Evolutionary conservation across 2,113 vertebrate genomes (phyloP), one percentile per base, ranked within the genome.

Genomic region (Quiscalus mexicanus): DNA sequence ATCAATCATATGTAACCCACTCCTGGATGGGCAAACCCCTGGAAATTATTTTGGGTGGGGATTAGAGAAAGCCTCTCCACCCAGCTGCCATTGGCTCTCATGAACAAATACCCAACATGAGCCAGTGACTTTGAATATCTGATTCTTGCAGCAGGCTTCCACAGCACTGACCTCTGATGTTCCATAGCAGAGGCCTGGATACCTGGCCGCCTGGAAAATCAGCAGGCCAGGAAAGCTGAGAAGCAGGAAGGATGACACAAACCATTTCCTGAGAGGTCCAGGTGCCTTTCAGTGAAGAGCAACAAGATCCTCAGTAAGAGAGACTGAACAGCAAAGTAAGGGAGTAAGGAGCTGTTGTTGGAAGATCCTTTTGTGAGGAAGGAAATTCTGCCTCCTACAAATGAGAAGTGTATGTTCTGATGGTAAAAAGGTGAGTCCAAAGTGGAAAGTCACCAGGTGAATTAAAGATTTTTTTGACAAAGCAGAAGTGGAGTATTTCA

Each of bases 101-200:
- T 30, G 24, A 77, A 39, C 21, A 55, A 59, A 44, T 2, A 31
- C 16, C 11, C 19, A 16, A 27, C 0, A 1, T 12, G 35, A 75
- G 52, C 12, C 18, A 35, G 17, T 16, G 22, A 20, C n/a, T 71
- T 10, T 39, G 35, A 73, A 45, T 18, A 25, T 12, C 20, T 63
- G 33, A 21, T 73, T 84, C 31, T 41, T 35, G 11, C 24, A 44
- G 9, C 27, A 70, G 73, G 27, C 6, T 80, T 76, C 42, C 31
- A 58, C 11, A 25, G 37, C 6, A 1, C 3, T 39, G 20, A 39
- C 15, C 24, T 67, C 21, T 18, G 8, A 22, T 8, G 15, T 35
- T 68, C 31, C 5, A 1, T 9, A 52, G 25, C 0, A 1, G 31
- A 47, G 49, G n/a, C 25, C 13, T 25, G 23, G 15, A 55, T 20